Base-by-base conservation (phyloP, 1,140 invertebrate genomes). In the Agrilus planipennis region DNA sequence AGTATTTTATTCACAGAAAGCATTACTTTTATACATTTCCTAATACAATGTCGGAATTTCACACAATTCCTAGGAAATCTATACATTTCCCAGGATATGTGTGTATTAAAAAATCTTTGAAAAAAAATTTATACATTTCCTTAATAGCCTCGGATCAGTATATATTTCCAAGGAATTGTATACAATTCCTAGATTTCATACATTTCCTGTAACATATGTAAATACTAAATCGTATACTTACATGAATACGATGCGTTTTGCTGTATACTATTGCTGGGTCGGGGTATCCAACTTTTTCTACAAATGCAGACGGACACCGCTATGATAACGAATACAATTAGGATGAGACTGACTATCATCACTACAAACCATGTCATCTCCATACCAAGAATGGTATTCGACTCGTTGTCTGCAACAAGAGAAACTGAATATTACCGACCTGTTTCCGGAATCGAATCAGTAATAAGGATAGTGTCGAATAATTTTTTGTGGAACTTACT, bases 291-390 rank as follows among this genome's bases (percentile, higher is more conserved):
- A 22, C 75, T 71, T 44, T 76, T 71, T 21, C 81, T 73, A 60
- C 80, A 88, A 48, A 84, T 71, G 63, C 83, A 89, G 47, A 84
- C 70, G 15, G 76, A 71, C 11, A 76, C 64, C 23, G 70, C 74
- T 27, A 77, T 73, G n/a, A 79, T 73, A 39, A 74, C 69, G 14
- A 76, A 75, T 44, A 75, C 73, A 41, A 80, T 66, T 46, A 89
- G 64, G 45, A 79, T 63, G 21, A 73, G 65, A 46, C 75, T 76
- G 19, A 82, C 75, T 10, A 81, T 71, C 34, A 75, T 69, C 19
- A 80, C 69, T 29, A 81, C 77, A 57, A 89, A 79, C 71, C 82
- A 79, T 36, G 79, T 75, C 49, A 77, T 71, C 50, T 79, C 77
- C 58, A 86, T 67, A 22, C 84, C 82, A 40, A 84, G 64, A 34